Conservation (phyloP, 2,797 vertebrate genomes). For the Lagodon rhomboides region DNA sequence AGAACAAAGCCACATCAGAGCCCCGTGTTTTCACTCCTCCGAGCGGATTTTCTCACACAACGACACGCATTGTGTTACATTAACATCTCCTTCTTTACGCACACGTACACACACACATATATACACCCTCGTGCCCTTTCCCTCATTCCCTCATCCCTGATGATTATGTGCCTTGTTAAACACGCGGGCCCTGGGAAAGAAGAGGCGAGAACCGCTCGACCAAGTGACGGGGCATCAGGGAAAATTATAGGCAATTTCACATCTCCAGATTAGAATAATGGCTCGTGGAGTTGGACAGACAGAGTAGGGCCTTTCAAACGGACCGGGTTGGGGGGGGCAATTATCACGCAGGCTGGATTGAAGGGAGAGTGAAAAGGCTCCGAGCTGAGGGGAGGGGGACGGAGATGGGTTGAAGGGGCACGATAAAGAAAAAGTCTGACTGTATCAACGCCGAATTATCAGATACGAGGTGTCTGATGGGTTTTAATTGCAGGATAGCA, state of each 20-base stretch:
- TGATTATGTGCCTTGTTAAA: constrained; percentile 83
- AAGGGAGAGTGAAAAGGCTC: constrained; percentile 79
- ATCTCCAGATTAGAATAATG: constrained; percentile 90
- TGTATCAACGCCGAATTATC: constrained; percentile 73
- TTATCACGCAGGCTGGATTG: constrained; percentile 82
- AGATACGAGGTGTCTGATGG: constrained; percentile 79
- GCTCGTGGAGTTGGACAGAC: constrained; percentile 84
- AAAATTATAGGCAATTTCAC: constrained; percentile 91
- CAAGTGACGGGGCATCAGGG: constrained; percentile 84
- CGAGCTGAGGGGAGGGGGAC: constrained; percentile 61
- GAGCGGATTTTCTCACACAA: constrained; percentile 56
- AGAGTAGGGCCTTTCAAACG: constrained; percentile 84
- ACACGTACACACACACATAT: constrained; percentile 49
- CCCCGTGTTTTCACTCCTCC: constrained; percentile 54
- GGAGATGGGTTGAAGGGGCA: constrained; percentile 66
- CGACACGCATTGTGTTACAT: constrained; percentile 67
- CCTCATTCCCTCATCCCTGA: constrained; percentile 74
- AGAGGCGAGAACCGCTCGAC: constrained; percentile 80
- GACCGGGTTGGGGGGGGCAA: constrained; percentile 59
- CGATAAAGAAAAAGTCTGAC: constrained; percentile 66
- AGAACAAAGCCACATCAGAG: constrained; percentile 58
- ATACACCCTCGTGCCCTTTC: constrained; percentile 60
- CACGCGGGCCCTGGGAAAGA: constrained; percentile 73
- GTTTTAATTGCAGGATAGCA: constrained; percentile 84
- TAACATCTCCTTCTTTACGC: constrained; percentile 73